Evolutionary conservation across 64 coral and sea anemone species (phyloP).

Genomic region (Pocillopora damicornis): DNA sequence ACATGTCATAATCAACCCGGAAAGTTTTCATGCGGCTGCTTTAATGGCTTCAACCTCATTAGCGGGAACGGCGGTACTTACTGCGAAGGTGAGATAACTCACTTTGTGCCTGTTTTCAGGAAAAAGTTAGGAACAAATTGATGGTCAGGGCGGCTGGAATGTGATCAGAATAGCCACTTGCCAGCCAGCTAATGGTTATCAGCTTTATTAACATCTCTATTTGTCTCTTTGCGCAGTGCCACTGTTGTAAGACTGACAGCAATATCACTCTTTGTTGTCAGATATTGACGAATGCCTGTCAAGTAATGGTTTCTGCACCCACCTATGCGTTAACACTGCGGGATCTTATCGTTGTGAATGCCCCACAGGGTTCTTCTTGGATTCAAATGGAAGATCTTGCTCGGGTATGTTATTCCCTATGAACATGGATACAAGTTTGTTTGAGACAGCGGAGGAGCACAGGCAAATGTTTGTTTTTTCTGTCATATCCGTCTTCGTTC

Average conservation of each 20-base stretch:
- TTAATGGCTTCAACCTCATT: not conserved
- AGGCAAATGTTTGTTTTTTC: too few species aligned
- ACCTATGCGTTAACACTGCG: constrained; percentile 27
- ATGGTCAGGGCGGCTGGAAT: too few species aligned
- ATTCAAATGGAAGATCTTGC: constrained; percentile 37
- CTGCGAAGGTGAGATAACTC: not conserved
- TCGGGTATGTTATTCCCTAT: not conserved
- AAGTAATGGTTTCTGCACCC: constrained; percentile 27
- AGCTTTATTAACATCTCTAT: too few species aligned
- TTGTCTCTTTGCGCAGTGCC: too few species aligned
- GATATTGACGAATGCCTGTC: constrained; percentile 37
- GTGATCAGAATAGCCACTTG: too few species aligned
- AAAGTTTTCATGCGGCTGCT: constrained; percentile 36
- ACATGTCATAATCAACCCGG: constrained; percentile 6
- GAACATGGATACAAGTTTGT: not conserved
- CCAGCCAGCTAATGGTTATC: too few species aligned
- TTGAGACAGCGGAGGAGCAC: too few species aligned
- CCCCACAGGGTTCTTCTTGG: not conserved
- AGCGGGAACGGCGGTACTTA: not conserved
- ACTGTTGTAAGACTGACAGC: not conserved
- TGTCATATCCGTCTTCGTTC: too few species aligned
- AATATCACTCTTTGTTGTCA: not conserved
- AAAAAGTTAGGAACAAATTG: too few species aligned
- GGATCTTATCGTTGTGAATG: constrained; percentile 29
- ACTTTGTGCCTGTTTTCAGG: not conserved